phyloP scores from a whole-genome alignment of 1,140 invertebrate species.

The Drosophila sucinea region DNA sequence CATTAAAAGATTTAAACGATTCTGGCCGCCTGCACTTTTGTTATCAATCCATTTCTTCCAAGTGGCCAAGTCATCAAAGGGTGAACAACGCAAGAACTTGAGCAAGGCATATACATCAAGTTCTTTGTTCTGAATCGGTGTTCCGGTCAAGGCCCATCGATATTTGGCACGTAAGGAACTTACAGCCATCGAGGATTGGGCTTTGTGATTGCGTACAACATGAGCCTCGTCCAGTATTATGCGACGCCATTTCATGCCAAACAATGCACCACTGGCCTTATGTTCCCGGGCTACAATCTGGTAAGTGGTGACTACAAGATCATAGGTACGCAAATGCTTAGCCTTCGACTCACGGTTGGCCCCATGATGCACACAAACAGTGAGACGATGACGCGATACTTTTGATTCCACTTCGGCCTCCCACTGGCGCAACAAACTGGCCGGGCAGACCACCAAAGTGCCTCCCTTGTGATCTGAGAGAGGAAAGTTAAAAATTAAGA shows the following conservation, averaged over 20 bases:
- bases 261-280: constrained; percentile 75
- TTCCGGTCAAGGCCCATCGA: constrained; percentile 96
- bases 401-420: constrained; percentile 89
- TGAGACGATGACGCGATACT: constrained; percentile 86
- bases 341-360: constrained; percentile 87
- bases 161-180: constrained; percentile 86
- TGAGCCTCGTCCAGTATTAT: constrained; percentile 97
- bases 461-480: constrained; percentile 85
- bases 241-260: constrained; percentile 88
- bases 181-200: constrained; percentile 88
- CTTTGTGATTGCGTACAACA: constrained; percentile 93
- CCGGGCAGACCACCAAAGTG: constrained; percentile 95
- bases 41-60: constrained; percentile 88
- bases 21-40: constrained; percentile 88
- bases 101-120: constrained; percentile 94
- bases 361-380: constrained; percentile 92
- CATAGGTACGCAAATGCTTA: constrained; percentile 86
- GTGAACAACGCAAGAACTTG: constrained; percentile 92
- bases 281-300: constrained; percentile 86
- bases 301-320: constrained; percentile 92
- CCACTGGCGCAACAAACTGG: constrained; percentile 94
- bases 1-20: constrained; percentile 90
- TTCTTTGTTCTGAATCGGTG: constrained; percentile 97
- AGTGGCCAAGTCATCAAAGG: constrained; percentile 92
- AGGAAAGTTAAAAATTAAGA: neutral